Evolutionary conservation across 2,888 invertebrate genomes (phyloP).

Genomic region (Hyposoter didymator): DNA sequence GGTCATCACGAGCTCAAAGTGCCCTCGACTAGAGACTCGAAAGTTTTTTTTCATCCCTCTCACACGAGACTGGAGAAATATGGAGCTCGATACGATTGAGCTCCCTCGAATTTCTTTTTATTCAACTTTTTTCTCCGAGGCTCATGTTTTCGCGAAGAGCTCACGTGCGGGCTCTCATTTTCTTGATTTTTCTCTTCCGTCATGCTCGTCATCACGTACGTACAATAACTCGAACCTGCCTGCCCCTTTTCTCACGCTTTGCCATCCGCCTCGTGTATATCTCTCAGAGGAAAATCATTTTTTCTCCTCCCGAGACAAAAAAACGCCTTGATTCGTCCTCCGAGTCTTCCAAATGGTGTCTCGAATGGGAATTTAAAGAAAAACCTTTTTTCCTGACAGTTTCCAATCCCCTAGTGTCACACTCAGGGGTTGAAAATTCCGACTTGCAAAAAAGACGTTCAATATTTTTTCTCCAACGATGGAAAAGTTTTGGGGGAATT

Average conservation of each 20-base stretch:
- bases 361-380: background rate
- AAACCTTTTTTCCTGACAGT: background rate
- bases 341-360: background rate
- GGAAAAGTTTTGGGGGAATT: no score
- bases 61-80: background rate
- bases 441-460: background rate
- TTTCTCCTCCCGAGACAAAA: slow-evolving; percentile 46
- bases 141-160: background rate
- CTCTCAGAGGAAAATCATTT: slow-evolving; percentile 57
- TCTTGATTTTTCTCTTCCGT: slow-evolving; percentile 26
- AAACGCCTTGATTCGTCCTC: background rate
- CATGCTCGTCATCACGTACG: slow-evolving; percentile 57
- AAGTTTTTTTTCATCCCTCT: background rate
- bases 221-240: slow-evolving; percentile 61
- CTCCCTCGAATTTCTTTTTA: background rate
- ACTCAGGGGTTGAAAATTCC: background rate
- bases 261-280: slow-evolving; percentile 38
- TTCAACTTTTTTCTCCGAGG: background rate
- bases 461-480: background rate
- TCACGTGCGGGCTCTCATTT: slow-evolving; percentile 36
- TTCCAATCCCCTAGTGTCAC: background rate
- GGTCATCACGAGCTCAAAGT: background rate
- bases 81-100: background rate
- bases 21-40: background rate
- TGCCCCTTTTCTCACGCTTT: slow-evolving; percentile 62